Evolutionary conservation across 1,140 invertebrate genomes (phyloP), one percentile per base, ranked within the genome.

Genomic region (Eupeodes corollae): DNA sequence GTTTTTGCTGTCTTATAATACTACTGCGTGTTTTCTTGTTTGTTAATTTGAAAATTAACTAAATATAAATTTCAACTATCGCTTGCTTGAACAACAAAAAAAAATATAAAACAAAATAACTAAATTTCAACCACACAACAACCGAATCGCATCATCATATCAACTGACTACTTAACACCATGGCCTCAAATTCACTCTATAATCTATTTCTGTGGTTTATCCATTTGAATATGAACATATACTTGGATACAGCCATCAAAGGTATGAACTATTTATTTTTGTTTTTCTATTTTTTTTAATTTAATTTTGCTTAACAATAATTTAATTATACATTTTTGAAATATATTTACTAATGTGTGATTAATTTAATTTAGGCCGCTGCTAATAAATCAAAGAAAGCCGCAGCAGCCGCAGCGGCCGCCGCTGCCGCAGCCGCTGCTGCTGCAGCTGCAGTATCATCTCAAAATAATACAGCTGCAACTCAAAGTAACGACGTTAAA

Each of bases 341-440:
- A 38, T 14, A 6, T 14, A 13, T 32, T 2, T 39, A 41, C 8
- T 42, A 18, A 11, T 42, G 33, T 44, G n/a, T n/a, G 44, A 40
- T n/a, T 11, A 49, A 44, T 41, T 37, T 37, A 41, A 45, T 41
- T 9, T 46, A 66, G 60, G 63, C 63, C 47, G 57, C 60, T 13
- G 62, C 59, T 48, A 63, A 60, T 51, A 52, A 59, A 68, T 55
- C 71, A 58, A 55, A 71, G 65, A 62, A 64, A 16, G 49, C 46
- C 34, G 45, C 44, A 10, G 61, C 61, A 26, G 61, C 60, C 3
- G 62, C 63, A 26, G 62, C 62, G 13, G 58, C 60, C 37, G 57
- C 51, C 35, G 51, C 60, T 35, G 60, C 60, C 32, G 56, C 60
- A 11, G 18, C 26, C 41, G 9, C 40, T 37, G 21, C 42, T 16